phyloP scores from a whole-genome alignment of 2,888 invertebrate species.

The Fragum sueziense region DNA sequence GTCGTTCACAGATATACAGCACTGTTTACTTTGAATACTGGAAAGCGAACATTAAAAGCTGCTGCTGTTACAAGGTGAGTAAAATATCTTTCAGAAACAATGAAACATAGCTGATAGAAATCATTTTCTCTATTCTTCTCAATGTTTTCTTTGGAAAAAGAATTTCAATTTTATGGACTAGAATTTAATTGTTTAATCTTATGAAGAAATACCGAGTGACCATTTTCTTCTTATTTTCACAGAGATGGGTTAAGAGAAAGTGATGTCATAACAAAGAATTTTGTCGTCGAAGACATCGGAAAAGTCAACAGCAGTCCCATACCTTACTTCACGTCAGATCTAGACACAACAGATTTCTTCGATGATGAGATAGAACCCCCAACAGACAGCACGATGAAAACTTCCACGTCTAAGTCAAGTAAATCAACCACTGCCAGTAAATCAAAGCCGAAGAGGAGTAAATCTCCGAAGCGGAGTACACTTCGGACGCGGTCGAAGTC shows the following conservation, averaged over 20 bases:
- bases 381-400: slow-evolving; percentile 63
- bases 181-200: no score
- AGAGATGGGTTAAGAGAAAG: slow-evolving; percentile 82
- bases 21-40: slow-evolving; percentile 81
- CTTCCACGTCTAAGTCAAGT: slow-evolving; percentile 43
- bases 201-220: no score
- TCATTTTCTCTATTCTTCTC: no score
- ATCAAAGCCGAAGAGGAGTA: slow-evolving; percentile 49
- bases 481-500: slow-evolving; percentile 54
- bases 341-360: slow-evolving; percentile 64
- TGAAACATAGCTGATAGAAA: no score
- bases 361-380: slow-evolving; percentile 64
- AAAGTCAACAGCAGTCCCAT: slow-evolving; percentile 54
- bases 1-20: slow-evolving; percentile 81
- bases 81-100: no score
- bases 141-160: no score
- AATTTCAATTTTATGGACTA: no score
- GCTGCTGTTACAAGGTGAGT: slow-evolving; percentile 80
- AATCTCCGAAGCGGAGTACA: slow-evolving; percentile 52
- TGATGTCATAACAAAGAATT: slow-evolving; percentile 81
- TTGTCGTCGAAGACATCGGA: slow-evolving; percentile 77
- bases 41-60: slow-evolving; percentile 80
- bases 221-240: slow-evolving; percentile 16
- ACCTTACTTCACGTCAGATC: slow-evolving; percentile 56
- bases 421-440: slow-evolving; percentile 40